Conservation (phyloP, 2,113 vertebrate species). For the Zosterops borbonicus region DNA sequence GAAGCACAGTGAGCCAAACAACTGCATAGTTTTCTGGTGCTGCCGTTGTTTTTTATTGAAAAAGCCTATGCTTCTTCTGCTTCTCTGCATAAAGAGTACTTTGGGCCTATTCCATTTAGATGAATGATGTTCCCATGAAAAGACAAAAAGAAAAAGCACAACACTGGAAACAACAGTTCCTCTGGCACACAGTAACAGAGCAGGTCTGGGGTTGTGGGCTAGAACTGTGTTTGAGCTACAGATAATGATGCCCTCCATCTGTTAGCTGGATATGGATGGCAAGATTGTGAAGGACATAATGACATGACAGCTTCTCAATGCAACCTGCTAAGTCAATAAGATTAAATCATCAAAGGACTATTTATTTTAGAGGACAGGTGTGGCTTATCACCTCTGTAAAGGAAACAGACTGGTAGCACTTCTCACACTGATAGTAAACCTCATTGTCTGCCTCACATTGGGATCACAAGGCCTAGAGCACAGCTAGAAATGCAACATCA, state of each 20-base stretch:
- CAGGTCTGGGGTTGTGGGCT: background rate
- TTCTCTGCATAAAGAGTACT: background rate
- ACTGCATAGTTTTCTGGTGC: background rate
- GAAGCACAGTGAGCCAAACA: background rate
- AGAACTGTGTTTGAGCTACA: slow-evolving; percentile 29
- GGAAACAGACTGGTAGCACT: background rate
- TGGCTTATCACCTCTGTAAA: background rate
- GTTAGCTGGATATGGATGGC: slow-evolving; percentile 23
- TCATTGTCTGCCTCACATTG: background rate
- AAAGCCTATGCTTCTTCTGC: slow-evolving; percentile 17
- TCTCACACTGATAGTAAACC: background rate
- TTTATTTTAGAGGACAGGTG: background rate
- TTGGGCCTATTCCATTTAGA: slow-evolving; percentile 4
- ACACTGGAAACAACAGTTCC: background rate
- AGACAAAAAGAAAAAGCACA: background rate
- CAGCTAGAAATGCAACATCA: slow-evolving; percentile 7
- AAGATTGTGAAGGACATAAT: slow-evolving; percentile 43
- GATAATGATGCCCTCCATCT: slow-evolving; percentile 29
- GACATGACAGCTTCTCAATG: background rate
- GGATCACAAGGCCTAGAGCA: slow-evolving; percentile 17
- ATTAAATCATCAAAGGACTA: background rate
- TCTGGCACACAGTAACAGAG: background rate
- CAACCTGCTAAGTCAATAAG: background rate
- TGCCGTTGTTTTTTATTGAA: background rate
- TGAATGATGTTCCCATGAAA: background rate